Base-by-base conservation (phyloP, 2,113 vertebrate species). In the Neogobius melanostomus region DNA sequence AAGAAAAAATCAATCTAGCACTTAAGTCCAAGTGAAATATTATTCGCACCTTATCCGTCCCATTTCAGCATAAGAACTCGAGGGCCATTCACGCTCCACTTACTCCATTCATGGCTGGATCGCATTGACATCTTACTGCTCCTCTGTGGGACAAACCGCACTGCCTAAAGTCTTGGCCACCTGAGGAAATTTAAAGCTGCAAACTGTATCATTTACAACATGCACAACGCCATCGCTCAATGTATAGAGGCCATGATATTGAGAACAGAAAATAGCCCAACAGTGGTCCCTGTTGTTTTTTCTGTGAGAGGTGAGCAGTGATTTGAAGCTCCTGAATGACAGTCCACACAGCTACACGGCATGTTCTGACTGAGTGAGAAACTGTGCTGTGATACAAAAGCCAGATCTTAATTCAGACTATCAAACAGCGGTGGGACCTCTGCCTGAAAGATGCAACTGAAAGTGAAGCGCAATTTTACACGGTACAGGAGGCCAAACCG, bases 11-110 rank as follows among this genome's bases (percentile, higher is more conserved):
- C 68, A 42, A 5, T 44, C 36, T 3, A 43, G 14, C 57, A 60
- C 57, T 61, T 44, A 44, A 44, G 59, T 57, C 68, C 71, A 65
- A 75, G 77, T 73, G 68, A 85, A 85, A 82, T 49, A 57, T 65
- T 76, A 77, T 81, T 88, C 67, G 68, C 87, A 86, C 83, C 71
- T 87, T 82, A 90, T 87, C 87, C 71, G 84, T 88, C 83, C 86
- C 82, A 65, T 49, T 85, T 78, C 63, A 71, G 48, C 73, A 74
- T 63, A 51, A 51, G 63, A 72, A 72, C 76, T 85, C 73, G 53
- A 3, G 71, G 68, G 71, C 43, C 9, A 16, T 9, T 11, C 69
- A 44, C 57, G 53, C 46, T 69, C 66, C 45, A 60, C 14, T 48
- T 68, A 54, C 53, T 63, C 78, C 76, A 67, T 60, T 80, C 68